These are phyloP conservation scores for Nephrocerus scutellatus DNA, from an alignment of 2,888 invertebrate genomes.

Conservation along the genomic window DNA sequence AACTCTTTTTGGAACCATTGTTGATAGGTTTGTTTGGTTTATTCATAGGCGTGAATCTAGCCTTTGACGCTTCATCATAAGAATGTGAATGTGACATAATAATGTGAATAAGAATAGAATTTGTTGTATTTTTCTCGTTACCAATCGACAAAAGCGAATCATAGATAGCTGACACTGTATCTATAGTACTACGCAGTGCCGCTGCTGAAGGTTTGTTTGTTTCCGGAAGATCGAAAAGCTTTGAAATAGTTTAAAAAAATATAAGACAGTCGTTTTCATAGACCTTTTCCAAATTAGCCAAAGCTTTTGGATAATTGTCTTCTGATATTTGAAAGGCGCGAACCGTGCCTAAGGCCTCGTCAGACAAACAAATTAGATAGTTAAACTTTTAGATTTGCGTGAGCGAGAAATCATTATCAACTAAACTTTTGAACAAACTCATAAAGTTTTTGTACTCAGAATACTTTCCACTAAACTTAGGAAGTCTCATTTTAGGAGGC, in stretches of 20 bases:
- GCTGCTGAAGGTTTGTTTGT: slow-evolving; percentile 2
- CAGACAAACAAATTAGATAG: slow-evolving; percentile 13
- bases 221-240: slow-evolving; percentile 9
- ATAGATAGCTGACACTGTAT: slow-evolving; percentile 16
- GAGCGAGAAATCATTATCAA: slow-evolving; percentile 11
- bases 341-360: slow-evolving; percentile 15
- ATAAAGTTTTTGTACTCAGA: neutral
- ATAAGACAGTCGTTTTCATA: slow-evolving; percentile 17
- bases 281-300: slow-evolving; percentile 7
- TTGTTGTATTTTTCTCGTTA: slow-evolving; percentile 8
- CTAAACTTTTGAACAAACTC: slow-evolving; percentile 1
- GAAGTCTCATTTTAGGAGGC: neutral
- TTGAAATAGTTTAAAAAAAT: slow-evolving; percentile 3
- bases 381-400: slow-evolving; percentile 12
- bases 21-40: neutral
- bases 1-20: neutral
- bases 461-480: neutral
- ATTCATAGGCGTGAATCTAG: neutral
- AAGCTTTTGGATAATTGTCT: slow-evolving; percentile 15
- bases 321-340: slow-evolving; percentile 15
- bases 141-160: slow-evolving; percentile 13
- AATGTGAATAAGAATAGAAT: slow-evolving; percentile 12
- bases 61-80: neutral
- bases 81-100: slow-evolving; percentile 10
- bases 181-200: slow-evolving; percentile 10